A percentile compares a stretch with the other conserved stretches of the same genome.
Evolutionary conservation across 2,113 vertebrate species (phyloP).

Genomic region (Calidris pygmaea): DNA sequence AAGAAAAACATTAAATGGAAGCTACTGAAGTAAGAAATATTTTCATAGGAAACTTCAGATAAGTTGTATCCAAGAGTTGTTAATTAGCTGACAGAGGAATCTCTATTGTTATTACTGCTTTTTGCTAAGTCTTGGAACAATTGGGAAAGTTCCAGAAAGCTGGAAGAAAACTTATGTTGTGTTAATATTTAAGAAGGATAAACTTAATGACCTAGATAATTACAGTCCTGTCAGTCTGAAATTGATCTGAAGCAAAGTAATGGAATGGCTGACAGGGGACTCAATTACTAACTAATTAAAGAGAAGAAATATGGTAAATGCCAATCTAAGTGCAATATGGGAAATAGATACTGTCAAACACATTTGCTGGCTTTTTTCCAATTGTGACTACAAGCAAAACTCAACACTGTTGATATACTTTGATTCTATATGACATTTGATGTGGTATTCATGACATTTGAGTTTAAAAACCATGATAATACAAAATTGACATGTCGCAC

Average conservation of each 20-base stretch:
- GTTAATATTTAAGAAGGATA: conserved; percentile 68
- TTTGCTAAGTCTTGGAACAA: conserved; percentile 8
- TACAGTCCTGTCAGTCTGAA: conserved; percentile 59
- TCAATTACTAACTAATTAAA: conserved; percentile 68
- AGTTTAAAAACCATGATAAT: conserved; percentile 28
- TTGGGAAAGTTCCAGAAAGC: conserved; percentile 55
- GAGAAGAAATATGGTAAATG: conserved; percentile 59
- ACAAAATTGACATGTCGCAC: background rate
- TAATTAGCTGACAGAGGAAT: background rate
- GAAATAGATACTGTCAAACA: conserved; percentile 3
- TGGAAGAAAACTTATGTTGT: conserved; percentile 40
- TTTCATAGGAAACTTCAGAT: background rate
- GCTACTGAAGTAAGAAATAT: background rate
- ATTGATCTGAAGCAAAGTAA: conserved; percentile 60
- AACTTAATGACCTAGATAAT: conserved; percentile 68
- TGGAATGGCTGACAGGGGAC: conserved; percentile 58
- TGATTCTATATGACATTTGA: conserved; percentile 12
- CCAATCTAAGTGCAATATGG: conserved; percentile 40
- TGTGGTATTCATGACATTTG: conserved; percentile 17
- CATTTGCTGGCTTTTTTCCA: background rate
- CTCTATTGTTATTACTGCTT: background rate
- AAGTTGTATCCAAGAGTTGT: background rate
- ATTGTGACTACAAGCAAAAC: conserved; percentile 15
- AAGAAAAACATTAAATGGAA: background rate
- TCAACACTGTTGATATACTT: conserved; percentile 3